phyloP scores from a whole-genome alignment of 1,140 invertebrate genomes.

The Parasteatoda tepidariorum region DNA sequence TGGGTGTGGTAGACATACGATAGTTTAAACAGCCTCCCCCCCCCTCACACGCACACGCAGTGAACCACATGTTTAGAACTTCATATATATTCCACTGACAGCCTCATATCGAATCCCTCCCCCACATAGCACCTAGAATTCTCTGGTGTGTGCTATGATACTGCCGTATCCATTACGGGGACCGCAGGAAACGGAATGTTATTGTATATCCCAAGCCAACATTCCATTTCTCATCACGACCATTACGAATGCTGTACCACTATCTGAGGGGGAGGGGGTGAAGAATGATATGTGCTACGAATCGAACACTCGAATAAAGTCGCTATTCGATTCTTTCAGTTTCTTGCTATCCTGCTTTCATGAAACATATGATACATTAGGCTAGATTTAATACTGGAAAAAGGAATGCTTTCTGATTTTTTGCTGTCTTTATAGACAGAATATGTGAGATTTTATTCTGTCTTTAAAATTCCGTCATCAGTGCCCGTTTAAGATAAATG shows the following conservation, averaged over 20 bases:
- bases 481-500: too few species aligned
- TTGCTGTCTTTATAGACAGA: too few species aligned
- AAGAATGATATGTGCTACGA: not conserved
- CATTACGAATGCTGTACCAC: not conserved
- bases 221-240: constrained; percentile 5
- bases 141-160: constrained; percentile 2
- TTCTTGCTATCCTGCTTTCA: too few species aligned
- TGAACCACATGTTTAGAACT: not conserved
- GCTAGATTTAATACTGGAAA: too few species aligned
- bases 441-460: too few species aligned
- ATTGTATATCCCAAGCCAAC: not conserved
- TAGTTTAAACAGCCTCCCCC: not conserved
- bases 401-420: too few species aligned
- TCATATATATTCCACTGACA: constrained; percentile 11
- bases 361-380: too few species aligned
- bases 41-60: not conserved
- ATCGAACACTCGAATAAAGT: not conserved
- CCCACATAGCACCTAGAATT: not conserved
- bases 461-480: too few species aligned
- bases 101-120: not conserved
- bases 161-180: not conserved
- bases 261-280: not conserved
- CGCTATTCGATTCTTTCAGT: not conserved
- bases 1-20: too few species aligned
- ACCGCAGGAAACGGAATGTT: not conserved